phyloP scores from a whole-genome alignment of 2,888 invertebrate species.

The Calameuta filiformis region DNA sequence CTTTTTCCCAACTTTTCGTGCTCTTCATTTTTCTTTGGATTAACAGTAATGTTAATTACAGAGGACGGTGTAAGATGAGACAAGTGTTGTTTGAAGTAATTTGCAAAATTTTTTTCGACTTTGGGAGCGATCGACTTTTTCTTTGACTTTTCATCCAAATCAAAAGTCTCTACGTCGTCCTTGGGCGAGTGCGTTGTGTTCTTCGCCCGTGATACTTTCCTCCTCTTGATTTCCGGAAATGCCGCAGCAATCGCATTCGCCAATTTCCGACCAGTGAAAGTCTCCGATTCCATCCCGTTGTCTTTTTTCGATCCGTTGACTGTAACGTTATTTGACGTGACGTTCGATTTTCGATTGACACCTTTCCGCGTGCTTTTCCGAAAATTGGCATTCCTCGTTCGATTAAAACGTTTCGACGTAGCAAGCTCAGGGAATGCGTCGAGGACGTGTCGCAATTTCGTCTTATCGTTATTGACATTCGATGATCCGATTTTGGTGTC shows the following conservation, averaged over 20 bases:
- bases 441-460: neutral
- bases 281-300: neutral
- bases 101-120: neutral
- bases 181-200: neutral
- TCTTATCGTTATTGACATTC: neutral
- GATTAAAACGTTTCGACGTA: neutral
- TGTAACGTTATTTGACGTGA: neutral
- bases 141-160: neutral
- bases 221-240: conserved; percentile 19
- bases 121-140: neutral
- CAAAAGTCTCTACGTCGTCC: neutral
- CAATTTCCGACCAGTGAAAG: neutral
- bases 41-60: neutral
- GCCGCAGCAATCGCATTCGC: conserved; percentile 21
- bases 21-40: neutral
- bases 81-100: neutral
- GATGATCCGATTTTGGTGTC: neutral
- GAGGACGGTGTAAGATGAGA: neutral
- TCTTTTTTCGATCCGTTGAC: neutral
- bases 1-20: neutral
- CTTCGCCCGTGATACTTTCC: neutral
- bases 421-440: neutral
- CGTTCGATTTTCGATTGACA: neutral
- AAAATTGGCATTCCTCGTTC: neutral
- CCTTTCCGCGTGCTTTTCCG: neutral